Percentiles rank a stretch among this genome's conserved stretches.
Conservation (phyloP, 1,140 invertebrate species). For the Polypedilum pembai region DNA sequence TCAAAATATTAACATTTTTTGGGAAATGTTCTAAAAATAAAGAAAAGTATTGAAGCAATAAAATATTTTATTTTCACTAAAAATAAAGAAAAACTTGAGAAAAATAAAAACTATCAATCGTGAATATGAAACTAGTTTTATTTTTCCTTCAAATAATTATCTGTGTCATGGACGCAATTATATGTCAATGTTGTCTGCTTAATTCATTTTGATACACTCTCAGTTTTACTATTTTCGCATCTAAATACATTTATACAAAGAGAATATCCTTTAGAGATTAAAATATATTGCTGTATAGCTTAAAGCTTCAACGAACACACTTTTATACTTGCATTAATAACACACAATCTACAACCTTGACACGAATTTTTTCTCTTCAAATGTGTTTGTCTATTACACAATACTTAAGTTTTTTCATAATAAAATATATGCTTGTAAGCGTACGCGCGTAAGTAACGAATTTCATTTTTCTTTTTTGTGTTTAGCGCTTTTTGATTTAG, state of each 20-base stretch:
- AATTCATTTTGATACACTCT: slow-evolving; percentile 8
- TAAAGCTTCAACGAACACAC: neutral
- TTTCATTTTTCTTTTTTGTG: no score
- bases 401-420: neutral
- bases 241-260: neutral
- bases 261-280: neutral
- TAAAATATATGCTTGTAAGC: no score
- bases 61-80: no score
- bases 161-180: slow-evolving; percentile 1
- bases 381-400: slow-evolving; percentile 9
- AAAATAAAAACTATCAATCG: neutral
- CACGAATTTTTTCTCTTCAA: neutral
- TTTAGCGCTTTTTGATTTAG: no score
- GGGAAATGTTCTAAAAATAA: no score
- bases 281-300: neutral
- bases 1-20: no score
- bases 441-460: no score
- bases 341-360: slow-evolving; percentile 11
- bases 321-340: neutral
- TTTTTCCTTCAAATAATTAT: neutral
- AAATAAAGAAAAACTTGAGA: neutral
- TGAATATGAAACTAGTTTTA: slow-evolving; percentile 13
- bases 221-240: neutral
- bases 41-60: no score
- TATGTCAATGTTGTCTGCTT: slow-evolving; percentile 17